Percentiles rank a stretch among this genome's conserved stretches.
Conservation (phyloP, 2,797 vertebrate genomes). For the Schizothorax lantsangensis region DNA sequence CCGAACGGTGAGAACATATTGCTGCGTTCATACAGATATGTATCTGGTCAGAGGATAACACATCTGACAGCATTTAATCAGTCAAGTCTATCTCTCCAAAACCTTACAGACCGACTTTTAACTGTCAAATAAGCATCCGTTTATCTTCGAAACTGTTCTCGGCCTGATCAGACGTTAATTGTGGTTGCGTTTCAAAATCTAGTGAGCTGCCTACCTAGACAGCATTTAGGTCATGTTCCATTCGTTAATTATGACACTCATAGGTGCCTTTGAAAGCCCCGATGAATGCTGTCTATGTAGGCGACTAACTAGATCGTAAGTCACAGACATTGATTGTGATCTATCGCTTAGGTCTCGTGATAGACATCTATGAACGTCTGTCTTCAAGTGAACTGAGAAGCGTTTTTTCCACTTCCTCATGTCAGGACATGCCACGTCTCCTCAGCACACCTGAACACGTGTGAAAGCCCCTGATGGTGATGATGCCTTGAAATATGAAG, state of each 20-base stretch:
- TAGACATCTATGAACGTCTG: not conserved
- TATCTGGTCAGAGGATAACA: not conserved
- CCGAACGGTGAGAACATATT: conserved; percentile 35
- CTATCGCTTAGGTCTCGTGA: not conserved
- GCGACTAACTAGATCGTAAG: not conserved
- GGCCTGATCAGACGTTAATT: conserved; percentile 9
- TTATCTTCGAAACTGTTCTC: not conserved
- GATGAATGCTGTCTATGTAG: not conserved
- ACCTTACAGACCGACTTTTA: not conserved
- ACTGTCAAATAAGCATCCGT: not conserved
- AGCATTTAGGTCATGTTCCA: not conserved
- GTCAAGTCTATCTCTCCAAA: not conserved
- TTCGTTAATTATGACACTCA: not conserved
- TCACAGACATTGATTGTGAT: not conserved
- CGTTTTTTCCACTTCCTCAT: not conserved
- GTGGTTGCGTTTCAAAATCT: not conserved
- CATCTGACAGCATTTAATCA: not conserved
- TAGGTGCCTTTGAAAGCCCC: not conserved
- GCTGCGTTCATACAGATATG: not conserved
- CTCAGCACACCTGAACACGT: conserved; percentile 33
- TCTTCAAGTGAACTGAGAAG: not conserved
- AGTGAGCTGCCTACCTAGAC: not conserved
- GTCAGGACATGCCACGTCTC: conserved; percentile 52
- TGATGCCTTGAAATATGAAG: conserved; percentile 17
- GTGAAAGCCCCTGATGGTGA: not conserved